phyloP scores from a whole-genome alignment of 2,888 invertebrate species.

The Bimastos eiseni region DNA sequence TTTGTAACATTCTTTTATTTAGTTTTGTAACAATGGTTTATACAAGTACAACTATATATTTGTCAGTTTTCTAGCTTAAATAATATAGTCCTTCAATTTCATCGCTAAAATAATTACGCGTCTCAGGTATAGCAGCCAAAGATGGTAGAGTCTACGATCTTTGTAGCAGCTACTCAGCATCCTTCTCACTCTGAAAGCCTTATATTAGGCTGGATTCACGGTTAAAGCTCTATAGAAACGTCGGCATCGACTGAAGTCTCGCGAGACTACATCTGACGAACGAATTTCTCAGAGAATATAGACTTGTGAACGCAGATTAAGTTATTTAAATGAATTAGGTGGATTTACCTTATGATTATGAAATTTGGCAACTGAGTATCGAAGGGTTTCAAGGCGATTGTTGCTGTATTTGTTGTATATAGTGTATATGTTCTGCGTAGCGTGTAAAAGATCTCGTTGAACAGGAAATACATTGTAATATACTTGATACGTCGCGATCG shows the following conservation, averaged over 20 bases:
- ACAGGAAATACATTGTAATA: neutral
- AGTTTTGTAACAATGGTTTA: no score
- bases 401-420: neutral
- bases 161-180: no score
- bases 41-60: no score
- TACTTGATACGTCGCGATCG: neutral
- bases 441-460: neutral
- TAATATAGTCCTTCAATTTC: no score
- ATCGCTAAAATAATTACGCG: no score
- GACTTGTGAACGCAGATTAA: neutral
- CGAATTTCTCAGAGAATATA: neutral
- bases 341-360: neutral
- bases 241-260: neutral
- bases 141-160: no score
- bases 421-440: neutral
- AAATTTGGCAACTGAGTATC: neutral
- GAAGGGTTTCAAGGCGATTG: neutral
- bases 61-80: no score
- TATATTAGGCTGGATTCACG: no score
- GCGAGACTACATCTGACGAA: constrained; percentile 2
- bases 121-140: no score
- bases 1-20: no score
- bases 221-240: neutral
- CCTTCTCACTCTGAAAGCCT: no score
- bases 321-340: constrained; percentile 13